Base-by-base conservation (phyloP, 1,140 invertebrate genomes). In the roundworm (Caenorhabditis elegans) region DNA sequence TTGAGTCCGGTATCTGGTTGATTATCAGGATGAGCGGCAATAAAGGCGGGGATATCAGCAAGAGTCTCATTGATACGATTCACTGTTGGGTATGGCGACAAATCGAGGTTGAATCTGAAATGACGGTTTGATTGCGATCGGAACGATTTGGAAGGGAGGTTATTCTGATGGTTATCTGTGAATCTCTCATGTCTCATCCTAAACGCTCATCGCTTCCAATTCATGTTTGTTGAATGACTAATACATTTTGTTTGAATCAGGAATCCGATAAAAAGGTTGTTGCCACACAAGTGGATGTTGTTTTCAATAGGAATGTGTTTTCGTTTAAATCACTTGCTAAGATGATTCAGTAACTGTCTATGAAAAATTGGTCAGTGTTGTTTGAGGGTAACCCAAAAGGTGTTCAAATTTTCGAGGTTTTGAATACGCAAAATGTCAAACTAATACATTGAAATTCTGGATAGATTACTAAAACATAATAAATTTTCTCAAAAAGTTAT, bases 21-120 rank as follows among this genome's bases (percentile, higher is more conserved):
- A 88, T 93, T 93, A 83, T 94, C 94, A 34, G 95, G 94, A 90
- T 96, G 94, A 83, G 95, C 94, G 24, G 93, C 93, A 49, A 94
- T 92, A 90, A 98, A 97, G 1, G 94, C 94, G 89, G 96, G 94
- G 78, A 96, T 91, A 88, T 95, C 93, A 1, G 43, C 65, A 4
- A 92, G 86, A 8, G 87, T 86, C 43, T 94, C 92, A 90, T 95
- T 93, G 49, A 98, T 95, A 85, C 94, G 92, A 31, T 94, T 90
- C 84, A 97, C 96, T 55, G 93, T 95, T 17, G 96, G 96, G 90
- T 95, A 98, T 0, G 93, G 93, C 83, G 93, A 92, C 87, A 97
- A 91, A 89, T 97, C 95, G 0, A 98, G 95, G 86, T 95, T 94
- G 91, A 96, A 98, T 91, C 94, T 94, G 84, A 53, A 84, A 22